Conservation (phyloP, 2,113 vertebrate species). For the Pagrus major region DNA sequence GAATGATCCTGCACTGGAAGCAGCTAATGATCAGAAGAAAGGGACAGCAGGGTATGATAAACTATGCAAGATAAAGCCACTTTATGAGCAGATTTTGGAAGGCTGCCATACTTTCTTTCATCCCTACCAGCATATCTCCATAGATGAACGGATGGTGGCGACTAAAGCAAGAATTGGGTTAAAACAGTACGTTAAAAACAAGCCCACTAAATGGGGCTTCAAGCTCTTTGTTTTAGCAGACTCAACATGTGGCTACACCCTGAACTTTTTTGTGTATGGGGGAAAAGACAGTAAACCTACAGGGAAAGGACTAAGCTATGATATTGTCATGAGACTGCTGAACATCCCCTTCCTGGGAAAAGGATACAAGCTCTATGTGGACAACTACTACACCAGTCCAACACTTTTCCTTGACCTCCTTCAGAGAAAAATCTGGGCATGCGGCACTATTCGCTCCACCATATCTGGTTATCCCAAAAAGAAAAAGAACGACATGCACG, state of each 20-base stretch:
- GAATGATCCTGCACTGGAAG: conserved; percentile 58
- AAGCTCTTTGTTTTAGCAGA: conserved; percentile 79
- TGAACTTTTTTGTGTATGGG: conserved; percentile 74
- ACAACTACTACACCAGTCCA: conserved; percentile 77
- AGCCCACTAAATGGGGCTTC: conserved; percentile 72
- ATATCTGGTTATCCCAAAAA: conserved; percentile 49
- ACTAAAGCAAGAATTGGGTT: conserved; percentile 60
- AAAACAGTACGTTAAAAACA: conserved; percentile 70
- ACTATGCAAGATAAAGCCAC: conserved; percentile 71
- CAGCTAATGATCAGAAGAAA: conserved; percentile 64
- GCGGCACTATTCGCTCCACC: conserved; percentile 62
- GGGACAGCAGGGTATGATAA: conserved; percentile 61
- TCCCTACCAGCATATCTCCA: conserved; percentile 68
- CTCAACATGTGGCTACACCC: conserved; percentile 67
- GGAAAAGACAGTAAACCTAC: conserved; percentile 50
- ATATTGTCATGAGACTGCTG: conserved; percentile 71
- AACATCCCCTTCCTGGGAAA: conserved; percentile 64
- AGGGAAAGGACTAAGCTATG: conserved; percentile 62
- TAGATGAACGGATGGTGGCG: conserved; percentile 77
- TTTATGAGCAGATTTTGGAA: conserved; percentile 69
- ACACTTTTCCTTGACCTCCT: conserved; percentile 63
- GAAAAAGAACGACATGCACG: conserved; percentile 8
- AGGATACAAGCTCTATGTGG: conserved; percentile 76
- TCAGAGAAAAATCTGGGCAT: conserved; percentile 59
- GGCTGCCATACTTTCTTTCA: conserved; percentile 72